A percentile compares a stretch with the other conserved stretches of the same genome.
These are phyloP conservation scores for Urocynchramus pylzowi DNA, from an alignment of 2,113 vertebrate species.

Conservation along the genomic window DNA sequence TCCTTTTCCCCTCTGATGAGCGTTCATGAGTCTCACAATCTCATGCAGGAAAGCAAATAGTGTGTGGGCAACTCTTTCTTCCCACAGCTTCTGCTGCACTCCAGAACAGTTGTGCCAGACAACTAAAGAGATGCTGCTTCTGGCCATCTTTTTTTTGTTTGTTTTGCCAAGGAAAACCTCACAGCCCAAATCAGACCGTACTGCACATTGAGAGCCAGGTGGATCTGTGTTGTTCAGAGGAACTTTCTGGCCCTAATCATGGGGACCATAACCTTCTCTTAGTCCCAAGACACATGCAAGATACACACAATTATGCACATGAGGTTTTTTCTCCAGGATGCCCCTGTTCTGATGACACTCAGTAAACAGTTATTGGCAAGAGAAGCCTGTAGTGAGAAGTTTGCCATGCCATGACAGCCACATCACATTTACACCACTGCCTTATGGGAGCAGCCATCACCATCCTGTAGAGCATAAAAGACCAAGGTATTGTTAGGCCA, in stretches of 20 bases:
- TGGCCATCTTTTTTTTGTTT: neutral
- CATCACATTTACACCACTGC: neutral
- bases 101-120: neutral
- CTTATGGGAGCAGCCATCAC: neutral
- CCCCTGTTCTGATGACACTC: neutral
- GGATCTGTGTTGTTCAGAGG: neutral
- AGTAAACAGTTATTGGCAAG: neutral
- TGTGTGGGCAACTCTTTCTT: neutral
- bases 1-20: neutral
- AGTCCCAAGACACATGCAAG: neutral
- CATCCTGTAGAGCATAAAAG: neutral
- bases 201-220: neutral
- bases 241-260: neutral
- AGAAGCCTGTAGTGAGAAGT: neutral
- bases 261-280: neutral
- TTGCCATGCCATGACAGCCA: neutral
- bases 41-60: neutral
- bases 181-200: neutral
- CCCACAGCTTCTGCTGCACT: neutral
- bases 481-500: neutral
- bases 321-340: neutral
- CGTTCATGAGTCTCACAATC: neutral
- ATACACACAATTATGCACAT: neutral
- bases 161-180: neutral
- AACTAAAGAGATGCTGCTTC: neutral